Evolutionary conservation across 1,140 invertebrate genomes (phyloP), one percentile per base, ranked within the genome.

Genomic region (Drosophila nigromelanica): DNA sequence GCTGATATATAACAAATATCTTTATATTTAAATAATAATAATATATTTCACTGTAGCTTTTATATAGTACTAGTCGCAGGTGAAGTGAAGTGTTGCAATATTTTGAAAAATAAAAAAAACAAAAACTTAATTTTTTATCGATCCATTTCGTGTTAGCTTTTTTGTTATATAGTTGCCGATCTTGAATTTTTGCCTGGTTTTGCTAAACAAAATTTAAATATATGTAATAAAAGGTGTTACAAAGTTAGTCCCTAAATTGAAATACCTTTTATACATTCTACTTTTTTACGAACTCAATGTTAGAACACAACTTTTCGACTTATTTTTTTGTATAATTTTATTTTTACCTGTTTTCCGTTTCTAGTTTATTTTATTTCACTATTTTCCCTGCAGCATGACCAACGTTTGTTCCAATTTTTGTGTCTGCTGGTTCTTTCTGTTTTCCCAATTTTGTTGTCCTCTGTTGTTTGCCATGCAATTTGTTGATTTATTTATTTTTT

Each of bases 271-370:
- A 5, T 39, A 15, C 8, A 5, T 52, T 15, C 6, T 5, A 15
- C n/a, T 8, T 35, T 35, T 35, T 10, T 35, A 10, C 8, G 8
- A 10, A 35, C 6, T 6, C 5, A 27, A 11, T 40, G 6, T 3
- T 7, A 33, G 24, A 15, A 43, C 24, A 4, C 10, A 54, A 8
- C 0, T 6, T 11, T 5, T n/a, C 4, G 10, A 10, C 4, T 12
- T 15, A 1, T 11, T 2, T 24, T 47, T 61, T 45, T 24, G 39
- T 47, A 14, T 63, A 47, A 47, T 1, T 27, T 27, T 48, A 54
- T 27, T 73, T 73, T 45, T 62, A 78, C 76, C 75, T 78, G 76
- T 47, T 62, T 48, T 78, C 24, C 21, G 51, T 59, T 48, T 51
- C 12, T 4, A 6, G 58, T 58, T 52, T 71, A 18, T 72, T 35